phyloP scores from a whole-genome alignment of 2,113 vertebrate species.

The Brachionichthys hirsutus region DNA sequence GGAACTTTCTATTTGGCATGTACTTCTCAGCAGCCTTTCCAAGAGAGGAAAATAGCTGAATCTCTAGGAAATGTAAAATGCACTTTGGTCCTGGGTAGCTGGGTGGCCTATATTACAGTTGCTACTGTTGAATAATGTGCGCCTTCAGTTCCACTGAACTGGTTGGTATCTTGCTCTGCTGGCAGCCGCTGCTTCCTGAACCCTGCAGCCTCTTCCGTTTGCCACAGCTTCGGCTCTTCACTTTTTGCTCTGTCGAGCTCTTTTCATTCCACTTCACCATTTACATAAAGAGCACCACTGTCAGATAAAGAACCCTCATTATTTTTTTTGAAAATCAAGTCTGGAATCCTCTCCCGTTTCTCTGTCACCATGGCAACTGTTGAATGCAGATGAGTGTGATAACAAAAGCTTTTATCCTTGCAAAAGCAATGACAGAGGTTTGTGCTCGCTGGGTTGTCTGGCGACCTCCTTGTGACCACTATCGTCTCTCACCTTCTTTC shows the following conservation, averaged over 20 bases:
- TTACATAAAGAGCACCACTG: background rate
- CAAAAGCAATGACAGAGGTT: conserved; percentile 46
- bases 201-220: conserved; percentile 51
- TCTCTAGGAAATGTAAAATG: too few species aligned
- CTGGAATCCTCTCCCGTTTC: conserved; percentile 50
- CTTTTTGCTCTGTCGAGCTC: too few species aligned
- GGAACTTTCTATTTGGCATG: too few species aligned
- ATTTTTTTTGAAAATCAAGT: conserved; percentile 49
- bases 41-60: too few species aligned
- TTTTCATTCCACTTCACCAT: too few species aligned
- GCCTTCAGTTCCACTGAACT: conserved; percentile 42
- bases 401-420: conserved; percentile 63
- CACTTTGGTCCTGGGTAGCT: conserved; percentile 15
- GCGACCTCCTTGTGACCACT: conserved; percentile 32
- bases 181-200: conserved; percentile 51
- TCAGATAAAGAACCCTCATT: conserved; percentile 47
- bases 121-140: conserved; percentile 9
- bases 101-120: too few species aligned
- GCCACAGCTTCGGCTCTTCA: conserved; percentile 32
- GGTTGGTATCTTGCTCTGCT: conserved; percentile 49
- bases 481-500: conserved; percentile 27
- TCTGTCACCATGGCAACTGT: conserved; percentile 61
- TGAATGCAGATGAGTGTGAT: conserved; percentile 44
- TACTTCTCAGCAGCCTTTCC: too few species aligned
- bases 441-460: conserved; percentile 43